These are phyloP conservation scores for Desmodus rotundus DNA, from an alignment of 2,113 vertebrate genomes.

Conservation along the genomic window DNA sequence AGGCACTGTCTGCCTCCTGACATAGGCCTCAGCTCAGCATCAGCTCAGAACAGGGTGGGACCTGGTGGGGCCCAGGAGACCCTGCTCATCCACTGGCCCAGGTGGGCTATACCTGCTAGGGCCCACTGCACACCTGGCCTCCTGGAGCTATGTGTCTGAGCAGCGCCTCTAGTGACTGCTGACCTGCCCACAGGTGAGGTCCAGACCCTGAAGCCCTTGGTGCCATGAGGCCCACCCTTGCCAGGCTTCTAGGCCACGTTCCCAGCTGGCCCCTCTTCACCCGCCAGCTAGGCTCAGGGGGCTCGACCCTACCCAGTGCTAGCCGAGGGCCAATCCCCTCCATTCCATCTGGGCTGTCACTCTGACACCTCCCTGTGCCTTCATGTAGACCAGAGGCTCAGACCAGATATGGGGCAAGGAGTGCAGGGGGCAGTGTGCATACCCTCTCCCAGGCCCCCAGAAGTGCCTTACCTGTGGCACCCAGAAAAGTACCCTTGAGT, in stretches of 20 bases:
- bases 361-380: not conserved
- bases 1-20: not conserved
- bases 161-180: rapidly evolving
- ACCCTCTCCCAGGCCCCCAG: not conserved
- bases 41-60: not conserved
- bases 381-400: not conserved
- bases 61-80: not conserved
- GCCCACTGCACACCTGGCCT: not conserved
- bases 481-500: not conserved
- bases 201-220: not conserved
- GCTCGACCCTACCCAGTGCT: not conserved
- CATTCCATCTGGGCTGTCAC: not conserved
- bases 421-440: not conserved
- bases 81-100: not conserved
- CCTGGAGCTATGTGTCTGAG: not conserved
- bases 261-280: not conserved
- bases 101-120: not conserved
- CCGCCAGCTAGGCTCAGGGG: not conserved
- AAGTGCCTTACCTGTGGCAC: constrained; percentile 9
- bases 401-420: not conserved
- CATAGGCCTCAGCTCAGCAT: not conserved
- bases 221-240: not conserved
- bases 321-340: not conserved
- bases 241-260: not conserved
- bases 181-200: rapidly evolving